Base-by-base conservation (phyloP, 2,113 vertebrate genomes). In the Chaenocephalus aceratus region DNA sequence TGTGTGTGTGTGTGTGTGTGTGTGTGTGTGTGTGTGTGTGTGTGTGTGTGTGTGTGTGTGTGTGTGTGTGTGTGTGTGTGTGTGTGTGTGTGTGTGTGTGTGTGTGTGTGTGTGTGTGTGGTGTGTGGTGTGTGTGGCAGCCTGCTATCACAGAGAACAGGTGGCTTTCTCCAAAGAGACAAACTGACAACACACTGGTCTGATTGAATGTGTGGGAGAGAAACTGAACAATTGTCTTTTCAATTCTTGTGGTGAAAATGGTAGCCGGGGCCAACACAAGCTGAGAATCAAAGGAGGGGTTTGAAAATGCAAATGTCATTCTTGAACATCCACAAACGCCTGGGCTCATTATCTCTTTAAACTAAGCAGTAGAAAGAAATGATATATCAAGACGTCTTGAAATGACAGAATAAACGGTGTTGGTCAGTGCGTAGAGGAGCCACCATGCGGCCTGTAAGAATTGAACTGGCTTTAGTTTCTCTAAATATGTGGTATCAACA, bases 81-180 rank as follows among this genome's bases (percentile, higher is more conserved):
- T 21, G 21, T 21, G 21, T 21, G 21, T 21, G 21, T 21, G 21
- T 21, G 21, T 21, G 21, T 21, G 21, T 21, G 21, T 21, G 21
- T 21, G 21, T 21, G 21, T 21, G 21, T 21, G 21, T 21, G 21
- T 21, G 21, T 21, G 21, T 21, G 21, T 21, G 21, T 21, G 21
- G 21, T 21, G 21, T 21, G 21, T 21, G 21, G 1, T 21, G 21
- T 21, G 21, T 21, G 21, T 21, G 21, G 86, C 87, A 86, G 80
- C 64, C 85, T 85, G 86, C 83, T 89, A 90, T 93, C 85, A 85
- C 85, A 73, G 66, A 82, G 81, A 91, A 89, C 90, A 91, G 88
- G 90, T 88, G 88, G 85, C 75, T 79, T 80, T 84, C 88, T 86
- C 77, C 70, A 53, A 21, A 21, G 82, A 90, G 82, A 79, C 76